A percentile compares a stretch with the other conserved stretches of the same genome.
phyloP scores from a whole-genome alignment of 2,113 vertebrate species.

The Hystrix cristata region DNA sequence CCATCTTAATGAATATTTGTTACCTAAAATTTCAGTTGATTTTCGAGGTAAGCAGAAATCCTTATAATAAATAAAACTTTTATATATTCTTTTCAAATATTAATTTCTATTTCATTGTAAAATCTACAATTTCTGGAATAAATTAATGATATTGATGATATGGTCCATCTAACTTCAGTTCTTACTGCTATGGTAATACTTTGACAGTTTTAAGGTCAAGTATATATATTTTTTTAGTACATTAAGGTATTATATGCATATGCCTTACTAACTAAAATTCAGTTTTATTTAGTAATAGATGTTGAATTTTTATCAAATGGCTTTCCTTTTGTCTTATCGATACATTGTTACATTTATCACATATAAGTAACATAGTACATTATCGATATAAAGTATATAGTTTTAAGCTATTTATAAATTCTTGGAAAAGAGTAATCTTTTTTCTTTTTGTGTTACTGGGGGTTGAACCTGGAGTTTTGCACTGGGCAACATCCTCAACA shows the following conservation, averaged over 20 bases:
- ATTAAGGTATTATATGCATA: not conserved
- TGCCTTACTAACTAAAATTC: not conserved
- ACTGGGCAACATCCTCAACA: not conserved
- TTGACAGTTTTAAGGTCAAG: not conserved
- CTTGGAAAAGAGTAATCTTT: not conserved
- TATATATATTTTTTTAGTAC: not conserved
- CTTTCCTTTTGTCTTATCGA: not conserved
- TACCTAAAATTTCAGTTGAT: not conserved
- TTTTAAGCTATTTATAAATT: constrained; percentile 26
- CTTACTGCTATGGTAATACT: not conserved
- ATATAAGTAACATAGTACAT: not conserved
- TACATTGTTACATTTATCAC: constrained; percentile 20
- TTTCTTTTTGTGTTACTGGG: not conserved
- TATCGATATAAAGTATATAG: constrained; percentile 13
- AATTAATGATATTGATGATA: constrained; percentile 5
- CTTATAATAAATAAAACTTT: not conserved
- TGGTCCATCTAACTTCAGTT: not conserved
- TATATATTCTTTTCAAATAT: not conserved
- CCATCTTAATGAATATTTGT: not conserved
- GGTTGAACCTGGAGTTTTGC: not conserved
- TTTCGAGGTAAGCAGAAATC: not conserved
- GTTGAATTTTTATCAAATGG: constrained; percentile 1
- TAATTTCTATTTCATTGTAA: constrained; percentile 6
- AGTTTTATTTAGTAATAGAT: constrained; percentile 41
- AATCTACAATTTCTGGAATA: constrained; percentile 33